phyloP scores from a whole-genome alignment of 2,888 invertebrate genomes.

The Drosophila longiperda region DNA sequence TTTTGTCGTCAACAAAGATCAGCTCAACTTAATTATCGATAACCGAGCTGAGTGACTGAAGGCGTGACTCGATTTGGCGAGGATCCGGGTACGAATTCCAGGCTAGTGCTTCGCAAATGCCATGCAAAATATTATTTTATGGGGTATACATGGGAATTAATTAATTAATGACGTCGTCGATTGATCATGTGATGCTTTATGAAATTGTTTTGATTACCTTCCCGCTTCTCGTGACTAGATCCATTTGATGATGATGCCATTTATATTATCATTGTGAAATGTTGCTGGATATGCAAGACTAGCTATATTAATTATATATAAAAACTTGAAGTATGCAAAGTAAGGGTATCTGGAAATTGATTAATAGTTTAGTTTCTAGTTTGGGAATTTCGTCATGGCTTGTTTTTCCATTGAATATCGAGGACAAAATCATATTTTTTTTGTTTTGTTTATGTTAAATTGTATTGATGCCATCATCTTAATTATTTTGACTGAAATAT shows the following conservation, averaged over 20 bases:
- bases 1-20: not conserved
- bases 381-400: not conserved
- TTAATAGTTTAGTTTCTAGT: not conserved
- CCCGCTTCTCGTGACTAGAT: conserved; percentile 29
- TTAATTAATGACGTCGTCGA: not conserved
- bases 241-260: conserved; percentile 10
- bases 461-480: conserved; percentile 15
- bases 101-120: not conserved
- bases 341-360: not conserved
- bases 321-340: not conserved
- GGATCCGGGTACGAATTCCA: not conserved
- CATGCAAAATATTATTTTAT: not conserved
- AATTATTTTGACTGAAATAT: conserved; percentile 6
- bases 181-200: conserved; percentile 51
- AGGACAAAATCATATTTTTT: conserved; percentile 33
- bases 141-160: not conserved
- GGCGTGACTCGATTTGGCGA: not conserved
- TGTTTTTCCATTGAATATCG: conserved; percentile 38
- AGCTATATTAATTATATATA: not conserved
- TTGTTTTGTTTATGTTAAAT: conserved; percentile 42
- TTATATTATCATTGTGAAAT: not conserved
- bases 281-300: not conserved
- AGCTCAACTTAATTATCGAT: too few species aligned
- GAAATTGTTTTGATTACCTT: conserved; percentile 24
- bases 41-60: not conserved